Evolutionary conservation across 2,113 vertebrate genomes (phyloP), one percentile per base, ranked within the genome.

Genomic region (Bos taurus): DNA sequence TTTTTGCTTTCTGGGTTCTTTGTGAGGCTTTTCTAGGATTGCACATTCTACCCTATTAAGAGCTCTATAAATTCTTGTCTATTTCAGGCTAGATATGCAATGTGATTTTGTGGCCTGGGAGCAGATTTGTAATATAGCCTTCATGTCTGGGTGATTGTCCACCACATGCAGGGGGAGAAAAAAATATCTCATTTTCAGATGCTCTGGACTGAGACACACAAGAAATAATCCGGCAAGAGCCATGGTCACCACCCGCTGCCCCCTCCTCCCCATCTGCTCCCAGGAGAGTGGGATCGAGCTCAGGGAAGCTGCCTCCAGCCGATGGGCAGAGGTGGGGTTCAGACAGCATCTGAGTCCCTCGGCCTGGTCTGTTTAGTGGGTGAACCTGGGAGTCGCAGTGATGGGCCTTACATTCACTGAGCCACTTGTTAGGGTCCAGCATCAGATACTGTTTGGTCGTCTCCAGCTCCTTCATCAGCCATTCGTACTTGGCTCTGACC

Each of bases 361-460:
- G 10, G 50, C 93, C 28, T 1, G 28, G 40, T 19, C 85, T 94
- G 93, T 77, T 89, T 60, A 57, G 94, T 87, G 40, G 93, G 94
- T 33, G 81, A 91, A 52, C 87, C 89, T 25, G 7, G 33, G 2
- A 57, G 87, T 86, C 46, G 62, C 43, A n/a, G 3, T 7, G 28
- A 57, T 87, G 62, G 12, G 67, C 10, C 99, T 99, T 99, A 99
- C 99, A 99, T 98, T 99, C 99, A 9, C 99, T 98, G 96, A 99
- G 99, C 99, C 99, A 99, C 86, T 99, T 99, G 98, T 99, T 99
- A 48, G 99, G 99, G 95, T 99, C 99, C 98, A 99, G 98, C 99
- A 99, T 99, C 98, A 99, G 98, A 95, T 99, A 98, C 98, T 99
- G 99, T 90, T 99, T 99, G 97, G 99, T 99, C 89, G 99, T 99